Evolutionary conservation across 1,140 invertebrate species (phyloP).

Genomic region (Drosophila malerkotliana): DNA sequence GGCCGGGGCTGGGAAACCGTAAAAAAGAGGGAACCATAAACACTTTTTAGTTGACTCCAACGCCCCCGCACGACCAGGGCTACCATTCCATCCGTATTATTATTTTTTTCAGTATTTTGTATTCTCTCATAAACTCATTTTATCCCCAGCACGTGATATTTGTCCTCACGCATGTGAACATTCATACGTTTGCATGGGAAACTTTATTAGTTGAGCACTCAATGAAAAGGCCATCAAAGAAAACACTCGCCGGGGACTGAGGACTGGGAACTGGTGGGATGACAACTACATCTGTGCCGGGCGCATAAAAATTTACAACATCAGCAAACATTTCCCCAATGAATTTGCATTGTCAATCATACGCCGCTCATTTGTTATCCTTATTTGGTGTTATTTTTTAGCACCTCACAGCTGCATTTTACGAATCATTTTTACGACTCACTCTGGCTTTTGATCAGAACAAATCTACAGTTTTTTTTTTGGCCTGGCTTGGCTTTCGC

Average conservation of each 20-base stretch:
- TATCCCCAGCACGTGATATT: conserved; percentile 66
- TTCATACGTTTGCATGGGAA: conserved; percentile 14
- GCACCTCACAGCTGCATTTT: conserved; percentile 33
- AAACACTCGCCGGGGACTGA: conserved; percentile 25
- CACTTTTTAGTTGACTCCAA: conserved; percentile 54
- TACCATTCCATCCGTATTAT: conserved; percentile 18
- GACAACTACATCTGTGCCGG: conserved; percentile 29
- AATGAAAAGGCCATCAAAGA: conserved; percentile 57
- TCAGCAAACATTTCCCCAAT: conserved; percentile 21
- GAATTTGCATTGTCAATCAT: conserved; percentile 41
- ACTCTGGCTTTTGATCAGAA: conserved; percentile 18
- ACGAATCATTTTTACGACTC: conserved; percentile 43
- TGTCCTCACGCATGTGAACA: conserved; percentile 29
- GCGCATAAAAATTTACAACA: conserved; percentile 45
- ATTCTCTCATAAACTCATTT: conserved; percentile 62
- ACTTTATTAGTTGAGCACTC: conserved; percentile 67
- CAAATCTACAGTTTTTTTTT: conserved; percentile 14
- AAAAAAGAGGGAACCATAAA: conserved; percentile 51
- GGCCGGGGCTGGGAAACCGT: conserved; percentile 22
- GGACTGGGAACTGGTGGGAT: background rate
- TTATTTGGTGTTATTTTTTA: conserved; percentile 22
- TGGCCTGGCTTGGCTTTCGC: background rate
- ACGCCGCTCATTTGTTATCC: conserved; percentile 24
- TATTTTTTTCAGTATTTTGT: conserved; percentile 25
- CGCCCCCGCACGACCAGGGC: conserved; percentile 1